Conservation (phyloP, 2,797 vertebrate species). For the Rhyacichthys aspro region DNA sequence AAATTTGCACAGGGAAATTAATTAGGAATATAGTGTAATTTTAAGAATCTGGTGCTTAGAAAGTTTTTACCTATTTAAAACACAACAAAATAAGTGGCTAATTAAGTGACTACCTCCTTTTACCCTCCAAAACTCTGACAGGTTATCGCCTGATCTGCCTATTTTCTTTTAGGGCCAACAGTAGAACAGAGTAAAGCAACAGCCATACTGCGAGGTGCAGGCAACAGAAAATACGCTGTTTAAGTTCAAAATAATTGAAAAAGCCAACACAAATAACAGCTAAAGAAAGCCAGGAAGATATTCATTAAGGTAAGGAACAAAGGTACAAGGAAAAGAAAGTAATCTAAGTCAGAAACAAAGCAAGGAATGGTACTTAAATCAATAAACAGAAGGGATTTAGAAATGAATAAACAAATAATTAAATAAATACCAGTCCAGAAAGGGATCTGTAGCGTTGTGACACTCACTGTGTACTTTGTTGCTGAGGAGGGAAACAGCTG, state of each 20-base stretch:
- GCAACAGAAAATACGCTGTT: conserved; percentile 59
- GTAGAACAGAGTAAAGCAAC: conserved; percentile 65
- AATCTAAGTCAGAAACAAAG: conserved; percentile 61
- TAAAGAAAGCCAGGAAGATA: conserved; percentile 53
- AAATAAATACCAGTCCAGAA: conserved; percentile 89
- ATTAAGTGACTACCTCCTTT: conserved; percentile 31
- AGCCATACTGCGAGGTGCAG: conserved; percentile 60
- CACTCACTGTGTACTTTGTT: conserved; percentile 85
- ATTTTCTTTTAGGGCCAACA: conserved; percentile 47
- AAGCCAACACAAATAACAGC: conserved; percentile 61
- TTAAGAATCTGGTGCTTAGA: too few relatives aligned
- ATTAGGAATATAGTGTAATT: not conserved
- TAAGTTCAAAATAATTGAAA: conserved; percentile 16
- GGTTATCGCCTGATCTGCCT: conserved; percentile 29
- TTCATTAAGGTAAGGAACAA: conserved; percentile 38
- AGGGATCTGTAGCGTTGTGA: conserved; percentile 83
- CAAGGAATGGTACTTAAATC: conserved; percentile 61
- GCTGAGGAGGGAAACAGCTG: conserved; percentile 86
- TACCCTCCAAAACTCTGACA: conserved; percentile 36
- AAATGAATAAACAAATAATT: conserved; percentile 81
- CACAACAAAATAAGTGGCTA: not conserved
- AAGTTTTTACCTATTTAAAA: too few relatives aligned
- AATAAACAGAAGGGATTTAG: conserved; percentile 65
- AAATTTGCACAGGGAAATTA: not conserved
- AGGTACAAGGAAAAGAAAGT: conserved; percentile 38